Base-by-base conservation (phyloP, 2,113 vertebrate species). In the Cnemophilus loriae region DNA sequence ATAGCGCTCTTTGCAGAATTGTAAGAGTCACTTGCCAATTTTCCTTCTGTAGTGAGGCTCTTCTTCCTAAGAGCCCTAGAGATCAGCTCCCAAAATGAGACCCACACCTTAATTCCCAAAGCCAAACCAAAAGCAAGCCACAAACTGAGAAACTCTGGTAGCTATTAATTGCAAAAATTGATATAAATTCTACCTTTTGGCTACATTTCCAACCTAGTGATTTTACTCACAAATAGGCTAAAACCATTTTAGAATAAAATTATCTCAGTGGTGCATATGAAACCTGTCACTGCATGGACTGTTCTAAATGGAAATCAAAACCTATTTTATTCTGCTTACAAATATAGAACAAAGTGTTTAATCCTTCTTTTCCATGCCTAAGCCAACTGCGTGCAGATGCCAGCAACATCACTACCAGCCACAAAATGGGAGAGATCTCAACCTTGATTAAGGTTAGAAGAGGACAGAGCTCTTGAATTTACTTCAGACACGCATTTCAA, bases 341-440 rank as follows among this genome's bases (percentile, higher is more conserved):
- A 92, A 93, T 95, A 96, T 56, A 96, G 95, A 90, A 79, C 90
- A 15, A 74, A 96, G 79, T 70, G 88, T 95, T 93, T 95, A 90
- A 95, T 95, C 89, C 89, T 86, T 33, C 94, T 94, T 95, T 95
- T 89, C 94, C 96, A 90, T 35, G 63, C 49, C 88, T 95, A 80
- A 93, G 92, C 88, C 95, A 96, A 89, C 67, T 20, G 76, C 0
- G 0, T 1, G 5, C 75, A 60, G 75, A 86, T 65, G 90, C 85
- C 49, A 83, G 88, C 76, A 86, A 69, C 83, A 70, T 19, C 41
- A 65, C 41, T 44, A 85, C 79, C 73, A 63, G 76, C 55, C 74
- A 67, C 86, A 79, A 70, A 89, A 86, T 8, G 60, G 75, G 88
- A 19, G 70, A 90, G 92, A 77, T 41, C 88, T 77, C 71, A 46